These are phyloP conservation scores for Oreortyx pictus DNA, from an alignment of 2,797 vertebrate species.

Conservation along the genomic window DNA sequence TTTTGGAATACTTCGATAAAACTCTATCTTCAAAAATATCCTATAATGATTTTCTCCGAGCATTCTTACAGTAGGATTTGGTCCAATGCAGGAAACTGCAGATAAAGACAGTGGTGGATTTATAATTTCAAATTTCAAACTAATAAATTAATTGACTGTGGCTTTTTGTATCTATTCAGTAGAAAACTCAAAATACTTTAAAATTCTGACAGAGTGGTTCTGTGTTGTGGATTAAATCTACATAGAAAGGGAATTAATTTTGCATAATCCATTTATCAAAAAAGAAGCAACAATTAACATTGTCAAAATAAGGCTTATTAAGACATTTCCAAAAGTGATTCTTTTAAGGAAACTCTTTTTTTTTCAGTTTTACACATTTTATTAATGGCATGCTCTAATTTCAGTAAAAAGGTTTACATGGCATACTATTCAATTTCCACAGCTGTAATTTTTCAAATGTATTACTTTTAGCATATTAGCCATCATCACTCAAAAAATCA, in stretches of 20 bases:
- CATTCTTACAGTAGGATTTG: constrained; percentile 76
- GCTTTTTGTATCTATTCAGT: constrained; percentile 50
- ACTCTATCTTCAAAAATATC: constrained; percentile 77
- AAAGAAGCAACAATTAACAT: constrained; percentile 64
- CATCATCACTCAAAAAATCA: background rate
- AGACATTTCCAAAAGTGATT: background rate
- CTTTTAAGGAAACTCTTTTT: background rate
- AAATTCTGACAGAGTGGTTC: constrained; percentile 25
- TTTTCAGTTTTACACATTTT: constrained; percentile 34
- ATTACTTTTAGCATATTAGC: background rate
- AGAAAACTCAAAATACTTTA: constrained; percentile 58
- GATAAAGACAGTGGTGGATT: constrained; percentile 25
- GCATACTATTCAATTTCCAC: background rate
- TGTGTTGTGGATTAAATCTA: constrained; percentile 58
- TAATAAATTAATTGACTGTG: constrained; percentile 5
- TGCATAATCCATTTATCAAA: constrained; percentile 49
- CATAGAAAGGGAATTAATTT: constrained; percentile 66
- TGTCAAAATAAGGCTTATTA: constrained; percentile 57
- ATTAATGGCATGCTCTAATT: constrained; percentile 24
- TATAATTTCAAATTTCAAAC: constrained; percentile 38
- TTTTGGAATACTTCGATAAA: constrained; percentile 82
- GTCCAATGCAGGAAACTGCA: background rate
- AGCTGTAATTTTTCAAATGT: constrained; percentile 2
- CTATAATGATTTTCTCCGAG: constrained; percentile 83
- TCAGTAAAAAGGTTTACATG: constrained; percentile 35